Percentiles rank a stretch among this genome's conserved stretches.
Evolutionary conservation across 92 coral and sea anemone species (phyloP).

Genomic region (Micromussa lordhowensis): DNA sequence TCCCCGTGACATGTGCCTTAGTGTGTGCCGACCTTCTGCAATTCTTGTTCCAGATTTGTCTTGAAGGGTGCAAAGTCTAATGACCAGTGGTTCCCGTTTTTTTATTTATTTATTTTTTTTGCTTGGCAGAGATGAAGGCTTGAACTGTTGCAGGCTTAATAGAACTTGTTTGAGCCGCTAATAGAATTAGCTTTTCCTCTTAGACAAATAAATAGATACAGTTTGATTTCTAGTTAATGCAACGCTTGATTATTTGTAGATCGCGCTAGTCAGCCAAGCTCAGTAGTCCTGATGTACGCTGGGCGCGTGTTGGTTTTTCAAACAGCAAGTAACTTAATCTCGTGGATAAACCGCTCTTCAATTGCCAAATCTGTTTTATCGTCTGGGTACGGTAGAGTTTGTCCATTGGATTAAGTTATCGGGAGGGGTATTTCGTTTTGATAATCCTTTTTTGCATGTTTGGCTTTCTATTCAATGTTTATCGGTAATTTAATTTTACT

Average conservation of each 20-base stretch:
- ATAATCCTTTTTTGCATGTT: not conserved
- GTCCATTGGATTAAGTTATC: not conserved
- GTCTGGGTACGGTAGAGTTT: not conserved
- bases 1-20: too few species aligned
- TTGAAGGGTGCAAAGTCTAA: too few species aligned
- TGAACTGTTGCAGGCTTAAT: too few species aligned
- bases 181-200: too few species aligned
- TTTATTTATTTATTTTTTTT: too few species aligned
- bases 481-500: not conserved
- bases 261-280: not conserved
- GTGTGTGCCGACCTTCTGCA: too few species aligned
- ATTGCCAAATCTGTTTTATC: not conserved
- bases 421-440: not conserved
- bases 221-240: not conserved
- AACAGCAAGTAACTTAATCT: not conserved
- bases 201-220: not conserved
- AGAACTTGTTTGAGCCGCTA: too few species aligned
- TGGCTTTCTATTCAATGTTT: not conserved
- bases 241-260: not conserved
- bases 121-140: too few species aligned
- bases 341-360: not conserved
- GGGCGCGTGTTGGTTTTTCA: not conserved
- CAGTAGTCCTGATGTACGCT: too few species aligned
- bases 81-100: too few species aligned
- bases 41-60: too few species aligned